Evolutionary conservation across 2,888 invertebrate species (phyloP), one percentile per base, ranked within the genome.

Genomic region (Eristalinus sepulchralis): DNA sequence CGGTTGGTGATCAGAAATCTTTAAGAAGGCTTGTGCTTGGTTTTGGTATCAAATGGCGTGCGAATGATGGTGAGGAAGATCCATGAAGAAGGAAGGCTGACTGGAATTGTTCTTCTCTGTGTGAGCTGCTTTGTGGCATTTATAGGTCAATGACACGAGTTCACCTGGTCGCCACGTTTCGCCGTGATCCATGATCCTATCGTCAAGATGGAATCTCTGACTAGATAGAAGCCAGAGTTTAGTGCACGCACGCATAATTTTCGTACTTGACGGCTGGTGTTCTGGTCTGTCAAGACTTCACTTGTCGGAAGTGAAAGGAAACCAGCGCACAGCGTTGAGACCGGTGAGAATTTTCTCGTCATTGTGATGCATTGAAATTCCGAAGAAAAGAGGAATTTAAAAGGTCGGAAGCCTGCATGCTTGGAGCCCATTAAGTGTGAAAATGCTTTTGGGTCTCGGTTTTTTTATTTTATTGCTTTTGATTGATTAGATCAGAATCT

Each of bases 101-200:
- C n/a, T 31, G 13, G 17, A 60, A 60, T 64, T 24, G 34, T 31
- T 55, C 33, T 47, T 27, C 27, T 27, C 27, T 27, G 27, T 20
- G 24, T 39, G 64, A 70, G 75, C 66, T 79, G 64, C 68, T 79
- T 47, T 84, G 83, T 76, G 81, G 80, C 76, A 63, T 84, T 80
- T 67, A 55, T 80, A 76, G 80, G 84, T 84, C 84, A 76, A 84
- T 72, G 84, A 81, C 84, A 76, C 20, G 27, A 57, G 76, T 67
- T 80, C 80, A 76, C 80, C 71, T 72, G 83, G 75, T 80, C 36
- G 27, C 34, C 70, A 53, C 31, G 71, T 62, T 67, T 47, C n/a
- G 17, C 27, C 63, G 36, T 57, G 71, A 39, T 47, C 20, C 47
- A 47, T 17, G 47, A 47, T 47, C 47, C n/a, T 17, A 47, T 47